These are phyloP conservation scores for Sphaerophoria taeniata DNA, from an alignment of 2,888 invertebrate genomes.

Conservation along the genomic window DNA sequence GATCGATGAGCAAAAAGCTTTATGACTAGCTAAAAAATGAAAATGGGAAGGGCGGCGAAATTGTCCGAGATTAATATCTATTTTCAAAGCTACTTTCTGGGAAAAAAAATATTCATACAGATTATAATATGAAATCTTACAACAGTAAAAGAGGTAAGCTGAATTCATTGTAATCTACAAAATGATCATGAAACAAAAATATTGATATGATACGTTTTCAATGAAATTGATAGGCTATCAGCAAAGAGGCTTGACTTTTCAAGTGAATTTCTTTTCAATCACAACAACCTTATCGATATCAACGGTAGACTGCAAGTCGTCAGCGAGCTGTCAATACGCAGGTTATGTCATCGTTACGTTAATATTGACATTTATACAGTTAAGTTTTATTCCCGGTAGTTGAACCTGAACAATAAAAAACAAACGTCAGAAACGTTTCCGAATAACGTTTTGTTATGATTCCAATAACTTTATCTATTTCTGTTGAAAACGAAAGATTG, in stretches of 20 bases:
- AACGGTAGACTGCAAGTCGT: conserved; percentile 3
- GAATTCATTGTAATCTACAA: not conserved
- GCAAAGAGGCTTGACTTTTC: conserved; percentile 5
- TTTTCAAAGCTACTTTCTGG: too few relatives aligned
- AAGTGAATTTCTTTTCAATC: not conserved
- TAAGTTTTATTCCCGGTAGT: not conserved
- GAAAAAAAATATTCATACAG: too few relatives aligned
- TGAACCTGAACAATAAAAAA: not conserved
- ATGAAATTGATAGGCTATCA: not conserved
- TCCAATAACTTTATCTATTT: conserved; percentile 2
- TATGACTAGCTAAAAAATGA: too few relatives aligned
- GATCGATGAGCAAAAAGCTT: too few relatives aligned
- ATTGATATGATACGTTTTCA: not conserved
- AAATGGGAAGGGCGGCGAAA: too few relatives aligned
- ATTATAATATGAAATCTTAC: too few relatives aligned
- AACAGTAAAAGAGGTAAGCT: too few relatives aligned
- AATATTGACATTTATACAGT: not conserved
- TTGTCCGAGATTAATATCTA: too few relatives aligned
- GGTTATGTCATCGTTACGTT: conserved; percentile 1
- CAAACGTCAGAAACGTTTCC: not conserved
- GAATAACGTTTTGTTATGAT: not conserved
- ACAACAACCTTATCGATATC: conserved; percentile 20
- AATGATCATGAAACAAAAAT: conserved; percentile 4
- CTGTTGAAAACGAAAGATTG: too few relatives aligned
- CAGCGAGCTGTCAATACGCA: not conserved